A percentile compares a stretch with the other conserved stretches of the same genome.
Evolutionary conservation across 2,888 invertebrate species (phyloP).

Genomic region (Himalopsyche anomala): DNA sequence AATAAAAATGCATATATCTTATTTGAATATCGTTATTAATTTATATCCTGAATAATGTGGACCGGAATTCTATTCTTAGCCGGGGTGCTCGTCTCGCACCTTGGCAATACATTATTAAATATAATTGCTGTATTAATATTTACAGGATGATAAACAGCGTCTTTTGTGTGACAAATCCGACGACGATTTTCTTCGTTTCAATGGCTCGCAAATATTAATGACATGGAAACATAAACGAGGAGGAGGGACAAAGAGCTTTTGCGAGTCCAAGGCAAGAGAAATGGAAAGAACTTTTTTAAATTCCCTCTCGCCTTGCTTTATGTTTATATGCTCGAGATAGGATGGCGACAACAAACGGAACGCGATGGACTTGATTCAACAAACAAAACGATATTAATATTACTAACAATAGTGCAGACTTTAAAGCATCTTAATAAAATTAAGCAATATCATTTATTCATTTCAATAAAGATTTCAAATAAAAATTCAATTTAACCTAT

Average conservation of each 20-base stretch:
- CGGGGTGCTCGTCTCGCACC: conserved; percentile 19
- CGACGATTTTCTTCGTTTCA: conserved; percentile 38
- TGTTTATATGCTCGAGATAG: not conserved
- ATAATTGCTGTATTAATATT: conserved; percentile 48
- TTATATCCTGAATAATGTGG: not conserved
- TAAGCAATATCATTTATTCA: not conserved
- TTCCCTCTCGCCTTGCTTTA: conserved; percentile 39
- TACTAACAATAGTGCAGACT: conserved; percentile 3
- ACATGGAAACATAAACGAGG: conserved; percentile 39
- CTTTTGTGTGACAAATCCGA: conserved; percentile 41
- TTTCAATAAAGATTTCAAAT: too few species aligned
- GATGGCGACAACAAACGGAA: conserved; percentile 20
- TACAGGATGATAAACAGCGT: conserved; percentile 42
- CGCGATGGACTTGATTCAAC: conserved; percentile 30
- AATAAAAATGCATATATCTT: too few species aligned
- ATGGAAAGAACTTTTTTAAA: conserved; percentile 35
- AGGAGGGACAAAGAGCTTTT: conserved; percentile 27
- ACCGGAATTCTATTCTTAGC: not conserved
- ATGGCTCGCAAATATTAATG: conserved; percentile 43
- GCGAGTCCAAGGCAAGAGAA: conserved; percentile 38
- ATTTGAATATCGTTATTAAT: too few species aligned
- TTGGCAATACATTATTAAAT: conserved; percentile 46
- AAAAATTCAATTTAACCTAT: too few species aligned
- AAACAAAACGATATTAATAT: conserved; percentile 11
- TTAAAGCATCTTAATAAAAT: not conserved